Evolutionary conservation across 2,113 vertebrate species (phyloP), one percentile per base, ranked within the genome.

Genomic region (Marmota monax): DNA sequence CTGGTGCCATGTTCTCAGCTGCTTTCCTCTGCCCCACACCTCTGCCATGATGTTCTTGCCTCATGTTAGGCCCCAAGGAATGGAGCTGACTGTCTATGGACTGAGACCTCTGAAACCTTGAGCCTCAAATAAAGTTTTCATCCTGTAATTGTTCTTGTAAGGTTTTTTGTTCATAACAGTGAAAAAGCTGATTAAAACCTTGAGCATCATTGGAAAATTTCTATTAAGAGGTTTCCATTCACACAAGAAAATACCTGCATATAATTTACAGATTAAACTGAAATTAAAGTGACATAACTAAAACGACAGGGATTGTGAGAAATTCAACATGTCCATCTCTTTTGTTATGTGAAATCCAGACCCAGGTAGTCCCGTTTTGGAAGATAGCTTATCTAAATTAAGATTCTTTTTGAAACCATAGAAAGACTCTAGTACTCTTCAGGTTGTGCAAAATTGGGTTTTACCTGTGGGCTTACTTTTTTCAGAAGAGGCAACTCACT

Each of bases 301-400:
- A 95, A 96, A 63, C 45, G 27, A 84, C 6, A 78, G 37, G 37
- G 22, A 70, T 65, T 53, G 18, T 94, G 58, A 96, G 58, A 89
- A 92, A 84, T 78, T 94, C n/a, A 82, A 56, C 14, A 8, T 48
- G 32, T 67, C 32, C 37, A 39, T 39, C 4, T 56, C 78, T 37
- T 90, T 92, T 82, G 22, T 9, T 34, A 61, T 83, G 89, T 85
- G 76, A 84, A 95, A 83, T 84, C 25, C n/a, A 77, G 22, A 69
- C 4, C 10, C 12, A 88, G 42, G 17, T 88, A 72, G n/a, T 92
- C 45, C 5, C 51, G 3, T 16, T 86, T 94, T 93, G 67, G 77
- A 93, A 96, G 42, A 22, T 37, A 77, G 61, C 39, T 69, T 74
- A 61, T 6, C 39, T 93, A 69, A 88, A 74, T 5, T 92, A 13